Evolutionary conservation across 2,113 vertebrate species (phyloP), one percentile per base, ranked within the genome.

Genomic region (Anolis carolinensis): DNA sequence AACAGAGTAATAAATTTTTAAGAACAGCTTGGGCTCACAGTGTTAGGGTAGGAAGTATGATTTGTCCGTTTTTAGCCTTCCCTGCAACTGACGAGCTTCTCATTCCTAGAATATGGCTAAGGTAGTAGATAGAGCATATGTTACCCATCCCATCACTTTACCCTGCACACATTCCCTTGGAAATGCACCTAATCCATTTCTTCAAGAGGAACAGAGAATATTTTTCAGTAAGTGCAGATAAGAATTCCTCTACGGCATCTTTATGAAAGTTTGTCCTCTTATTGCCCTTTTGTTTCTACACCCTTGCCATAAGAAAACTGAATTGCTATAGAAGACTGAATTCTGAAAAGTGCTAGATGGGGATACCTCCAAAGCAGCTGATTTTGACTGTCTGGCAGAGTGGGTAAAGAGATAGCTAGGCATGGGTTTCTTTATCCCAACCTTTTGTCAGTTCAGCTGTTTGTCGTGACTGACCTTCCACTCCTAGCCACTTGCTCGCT

Each of bases 1-100:
- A 95, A 94, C 96, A 93, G 94, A 97, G 96, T 96, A 96, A 97
- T 97, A 97, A 97, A 97, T 97, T 97, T 96, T 97, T 97, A 96
- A 97, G 96, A 97, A 95, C 95, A 95, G 95, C 86, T 94, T 72
- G 93, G 92, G 94, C 65, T 30, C 93, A 91, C 93, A 92, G 94
- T 52, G 5, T 94, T 92, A 95, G 94, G 68, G 36, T 93, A 90
- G 87, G 32, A 93, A 91, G 87, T 79, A 88, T 86, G 67, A 83
- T 5, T 4, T 2, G 0, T 90, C 89, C 74, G 87, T 87, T 84
- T 4, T 0, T 83, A 65, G 23, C 0, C 1, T 80, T 82, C 34
- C 79, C 59, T 0, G 84, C 84, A 62, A 86, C 74, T 79, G 86
- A 82, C 78, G 14, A 86, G 36, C 8, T 1, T 79, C 84, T 78